Evolutionary conservation across 2,888 invertebrate species (phyloP).

Genomic region (Metalampra italica): DNA sequence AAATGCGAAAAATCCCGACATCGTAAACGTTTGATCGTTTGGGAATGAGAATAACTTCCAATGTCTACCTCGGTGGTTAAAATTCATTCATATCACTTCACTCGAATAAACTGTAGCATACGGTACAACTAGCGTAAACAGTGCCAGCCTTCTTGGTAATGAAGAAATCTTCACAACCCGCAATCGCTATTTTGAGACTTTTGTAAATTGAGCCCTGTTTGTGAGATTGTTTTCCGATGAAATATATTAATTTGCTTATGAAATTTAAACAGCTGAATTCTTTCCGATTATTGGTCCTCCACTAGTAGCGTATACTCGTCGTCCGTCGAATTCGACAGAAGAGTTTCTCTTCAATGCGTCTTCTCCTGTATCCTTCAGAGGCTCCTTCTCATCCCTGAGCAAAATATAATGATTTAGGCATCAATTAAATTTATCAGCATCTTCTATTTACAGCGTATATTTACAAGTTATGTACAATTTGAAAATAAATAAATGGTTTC

Average conservation of each 20-base stretch:
- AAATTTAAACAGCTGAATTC: conserved; percentile 89
- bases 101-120: too few species aligned
- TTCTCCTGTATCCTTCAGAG: conserved; percentile 83
- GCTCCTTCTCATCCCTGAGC: conserved; percentile 88
- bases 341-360: conserved; percentile 85
- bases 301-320: conserved; percentile 89
- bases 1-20: too few species aligned
- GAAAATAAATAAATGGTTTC: too few species aligned
- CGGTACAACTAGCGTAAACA: too few species aligned
- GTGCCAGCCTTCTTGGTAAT: too few species aligned
- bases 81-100: too few species aligned
- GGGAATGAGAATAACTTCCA: too few species aligned
- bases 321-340: conserved; percentile 89
- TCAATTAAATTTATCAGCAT: conserved; percentile 2
- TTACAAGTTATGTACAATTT: conserved; percentile 18
- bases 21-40: too few species aligned
- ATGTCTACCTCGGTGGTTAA: too few species aligned
- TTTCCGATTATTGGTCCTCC: conserved; percentile 92
- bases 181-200: conserved; percentile 10
- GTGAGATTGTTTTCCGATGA: conserved; percentile 6
- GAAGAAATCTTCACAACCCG: not conserved
- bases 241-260: not conserved
- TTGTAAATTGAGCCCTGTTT: not conserved
- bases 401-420: conserved; percentile 16
- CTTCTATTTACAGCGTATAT: conserved; percentile 22